These are phyloP conservation scores for Probaryconus sp. DNA, from an alignment of 1,140 invertebrate species.

Conservation along the genomic window DNA sequence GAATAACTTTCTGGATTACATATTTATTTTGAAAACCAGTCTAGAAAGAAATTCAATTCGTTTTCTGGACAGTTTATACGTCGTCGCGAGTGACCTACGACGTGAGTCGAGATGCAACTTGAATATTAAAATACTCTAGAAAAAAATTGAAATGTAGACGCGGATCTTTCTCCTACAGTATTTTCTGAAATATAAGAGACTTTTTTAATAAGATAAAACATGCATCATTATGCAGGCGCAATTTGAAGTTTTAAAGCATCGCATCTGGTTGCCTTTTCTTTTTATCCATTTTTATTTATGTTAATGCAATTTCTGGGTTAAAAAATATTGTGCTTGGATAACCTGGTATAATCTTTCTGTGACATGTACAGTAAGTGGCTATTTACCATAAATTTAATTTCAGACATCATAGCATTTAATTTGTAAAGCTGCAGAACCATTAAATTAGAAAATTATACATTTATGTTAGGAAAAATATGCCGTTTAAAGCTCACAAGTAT, in stretches of 20 bases:
- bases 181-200: background rate
- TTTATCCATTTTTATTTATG: background rate
- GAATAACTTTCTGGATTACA: no score
- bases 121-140: constrained; percentile 1
- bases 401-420: no score
- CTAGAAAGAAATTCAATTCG: background rate
- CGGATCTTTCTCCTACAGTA: background rate
- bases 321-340: no score
- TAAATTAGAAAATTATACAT: no score
- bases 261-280: background rate
- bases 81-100: background rate
- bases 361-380: no score
- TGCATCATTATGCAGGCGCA: background rate
- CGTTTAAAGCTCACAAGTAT: no score
- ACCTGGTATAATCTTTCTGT: no score
- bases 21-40: background rate
- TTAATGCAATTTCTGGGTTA: background rate
- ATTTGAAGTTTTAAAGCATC: background rate
- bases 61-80: constrained; percentile 10
- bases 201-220: background rate
- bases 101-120: background rate
- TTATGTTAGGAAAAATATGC: no score
- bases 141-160: constrained; percentile 4
- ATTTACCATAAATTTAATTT: no score
- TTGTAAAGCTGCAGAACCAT: no score